Base-by-base conservation (phyloP, 2,888 invertebrate genomes). In the Portevinia maculata region DNA sequence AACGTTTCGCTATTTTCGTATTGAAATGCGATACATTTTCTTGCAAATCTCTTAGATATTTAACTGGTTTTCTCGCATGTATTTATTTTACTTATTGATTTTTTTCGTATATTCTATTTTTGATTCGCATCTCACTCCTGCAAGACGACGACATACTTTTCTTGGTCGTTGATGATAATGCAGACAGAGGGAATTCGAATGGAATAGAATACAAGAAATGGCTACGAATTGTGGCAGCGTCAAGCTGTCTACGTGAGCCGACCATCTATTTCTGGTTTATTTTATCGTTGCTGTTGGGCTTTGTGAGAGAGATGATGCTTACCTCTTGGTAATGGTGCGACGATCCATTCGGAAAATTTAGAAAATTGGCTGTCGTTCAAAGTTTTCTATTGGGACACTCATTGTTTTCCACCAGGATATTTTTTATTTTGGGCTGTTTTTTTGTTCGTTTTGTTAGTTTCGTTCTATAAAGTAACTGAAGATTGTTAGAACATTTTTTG, bases 231-330 rank as follows among this genome's bases (percentile, higher is more conserved):
- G 62, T 64, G 52, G 62, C 48, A 84, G 84, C 84, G 84, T 84
- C 84, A 84, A 84, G 84, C 84, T 84, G 84, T 84, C 84, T 84
- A 79, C 84, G 57, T 84, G 73, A 74, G 69, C 73, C 84, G 74
- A 52, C 59, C 67, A 57, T 83, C 24, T 60, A 52, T 59, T 67
- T 52, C 8, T 73, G 21, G 41, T 41, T 32, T 55, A 50, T 57
- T 13, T 13, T 32, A 48, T 6, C 52, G 41, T 70, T 60, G 34
- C 34, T 46, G 41, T 15, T 15, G 32, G 34, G 37, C 13, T 41
- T n/a, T 41, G 17, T 6, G 15, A 41, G 41, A 15, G 3, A n/a
- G 13, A 11, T 19, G 21, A 41, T 44, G 19, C 8, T 41, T 30
- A 9, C 9, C 13, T 41, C 21, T 50, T 19, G 28, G 21, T 8